These are phyloP conservation scores for Capreolus pygargus DNA, from an alignment of 2,113 vertebrate species.

Conservation along the genomic window DNA sequence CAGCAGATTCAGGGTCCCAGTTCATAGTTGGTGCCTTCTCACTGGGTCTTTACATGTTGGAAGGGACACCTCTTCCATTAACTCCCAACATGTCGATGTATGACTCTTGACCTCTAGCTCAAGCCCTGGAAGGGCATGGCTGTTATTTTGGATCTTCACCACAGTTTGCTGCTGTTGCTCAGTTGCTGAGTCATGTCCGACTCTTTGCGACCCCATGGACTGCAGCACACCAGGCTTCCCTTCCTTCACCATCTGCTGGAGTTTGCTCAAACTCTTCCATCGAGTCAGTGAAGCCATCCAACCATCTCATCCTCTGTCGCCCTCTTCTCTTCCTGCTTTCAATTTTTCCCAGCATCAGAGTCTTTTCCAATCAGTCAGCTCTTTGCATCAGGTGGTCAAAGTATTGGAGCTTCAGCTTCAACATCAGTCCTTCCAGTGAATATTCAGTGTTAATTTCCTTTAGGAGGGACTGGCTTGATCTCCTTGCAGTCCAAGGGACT, in stretches of 20 bases:
- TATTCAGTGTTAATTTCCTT: neutral
- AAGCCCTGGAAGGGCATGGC: neutral
- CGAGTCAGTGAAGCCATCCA: accelerated
- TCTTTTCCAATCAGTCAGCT: neutral
- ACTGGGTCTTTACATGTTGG: accelerated
- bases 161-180: neutral
- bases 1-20: accelerated
- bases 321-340: neutral
- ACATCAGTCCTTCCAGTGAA: neutral
- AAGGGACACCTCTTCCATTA: accelerated
- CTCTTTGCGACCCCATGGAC: neutral
- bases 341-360: neutral
- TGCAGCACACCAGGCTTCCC: neutral
- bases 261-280: neutral
- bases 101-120: neutral
- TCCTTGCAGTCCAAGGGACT: neutral
- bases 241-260: neutral
- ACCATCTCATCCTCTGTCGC: neutral
- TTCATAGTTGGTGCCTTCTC: neutral
- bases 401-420: neutral
- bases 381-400: neutral
- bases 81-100: neutral
- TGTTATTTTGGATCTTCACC: no score
- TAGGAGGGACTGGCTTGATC: neutral
- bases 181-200: neutral